These are phyloP conservation scores for Phyllostomus discolor DNA, from an alignment of 2,113 vertebrate genomes.

Conservation along the genomic window DNA sequence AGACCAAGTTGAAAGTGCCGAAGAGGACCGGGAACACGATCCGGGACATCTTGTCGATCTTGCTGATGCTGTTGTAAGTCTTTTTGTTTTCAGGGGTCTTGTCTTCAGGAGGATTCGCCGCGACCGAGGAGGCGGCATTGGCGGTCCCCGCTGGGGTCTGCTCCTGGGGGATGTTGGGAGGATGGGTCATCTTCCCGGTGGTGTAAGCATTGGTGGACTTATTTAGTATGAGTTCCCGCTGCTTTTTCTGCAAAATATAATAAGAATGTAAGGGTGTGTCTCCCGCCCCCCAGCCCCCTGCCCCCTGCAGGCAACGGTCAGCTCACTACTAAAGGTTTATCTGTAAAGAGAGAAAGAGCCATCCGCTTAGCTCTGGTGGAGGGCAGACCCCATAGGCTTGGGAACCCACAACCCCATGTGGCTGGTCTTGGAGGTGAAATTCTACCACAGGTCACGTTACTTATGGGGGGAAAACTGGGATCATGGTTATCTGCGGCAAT, in stretches of 20 bases:
- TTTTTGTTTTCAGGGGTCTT: slow-evolving; percentile 94
- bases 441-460: not conserved
- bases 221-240: slow-evolving; percentile 88
- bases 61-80: slow-evolving; percentile 99
- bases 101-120: slow-evolving; percentile 86
- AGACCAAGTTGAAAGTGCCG: slow-evolving; percentile 97
- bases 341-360: not conserved
- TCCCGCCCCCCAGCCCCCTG: too few relatives aligned
- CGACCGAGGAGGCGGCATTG: slow-evolving; percentile 84
- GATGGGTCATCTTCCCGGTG: slow-evolving; percentile 86
- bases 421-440: not conserved
- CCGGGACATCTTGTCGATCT: slow-evolving; percentile 98
- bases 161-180: slow-evolving; percentile 94
- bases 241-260: slow-evolving; percentile 88
- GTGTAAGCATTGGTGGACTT: slow-evolving; percentile 91
- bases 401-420: not conserved
- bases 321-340: not conserved
- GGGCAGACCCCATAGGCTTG: not conserved
- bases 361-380: not conserved
- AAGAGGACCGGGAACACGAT: slow-evolving; percentile 97
- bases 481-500: not conserved
- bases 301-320: fast-evolving
- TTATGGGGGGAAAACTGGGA: not conserved
- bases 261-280: slow-evolving; percentile 36
- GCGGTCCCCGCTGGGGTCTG: slow-evolving; percentile 88